Evolutionary conservation across 2,113 vertebrate genomes (phyloP), one percentile per base, ranked within the genome.

Genomic region (Cranoglanis bouderius): DNA sequence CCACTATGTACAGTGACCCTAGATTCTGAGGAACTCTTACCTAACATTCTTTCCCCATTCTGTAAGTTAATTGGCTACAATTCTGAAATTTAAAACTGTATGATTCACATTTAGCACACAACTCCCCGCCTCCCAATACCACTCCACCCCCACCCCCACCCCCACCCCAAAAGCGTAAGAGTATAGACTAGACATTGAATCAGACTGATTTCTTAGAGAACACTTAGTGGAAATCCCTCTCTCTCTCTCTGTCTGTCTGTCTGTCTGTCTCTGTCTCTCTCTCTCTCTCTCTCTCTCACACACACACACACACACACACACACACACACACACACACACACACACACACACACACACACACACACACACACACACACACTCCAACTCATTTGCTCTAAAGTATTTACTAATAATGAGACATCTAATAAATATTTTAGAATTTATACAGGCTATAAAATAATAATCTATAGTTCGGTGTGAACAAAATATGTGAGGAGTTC

Each of bases 11-110:
- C 57, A 51, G 40, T 14, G n/a, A 51, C 61, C 86, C 32, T 21
- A 49, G 7, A 35, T 87, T 87, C 86, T 40, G 51, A 53, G 77
- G 61, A 87, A 87, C 13, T 87, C 40, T 87, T 87, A 65, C 86
- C 5, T 70, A 87, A 87, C 29, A n/a, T 32, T 65, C 82, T 65
- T 70, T 6, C 6, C 18, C 16, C 35, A 9, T 32, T 53, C 57
- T 80, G 35, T 24, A n/a, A 24, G 72, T 49, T 86, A 19, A 77
- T 63, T 57, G 24, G 53, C 29, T 21, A 35, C 9, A 8, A 77
- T 72, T 35, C 24, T 57, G 67, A 29, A 75, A 77, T 61, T 6
- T n/a, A 53, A 53, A 53, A 16, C 29, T 32, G 35, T 19, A n/a
- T 82, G 81, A 82, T 35, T 82, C 81, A 82, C 14, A 29, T 81